Evolutionary conservation across 2,113 vertebrate species (phyloP), one percentile per base, ranked within the genome.

Genomic region (Pristiophorus japonicus): DNA sequence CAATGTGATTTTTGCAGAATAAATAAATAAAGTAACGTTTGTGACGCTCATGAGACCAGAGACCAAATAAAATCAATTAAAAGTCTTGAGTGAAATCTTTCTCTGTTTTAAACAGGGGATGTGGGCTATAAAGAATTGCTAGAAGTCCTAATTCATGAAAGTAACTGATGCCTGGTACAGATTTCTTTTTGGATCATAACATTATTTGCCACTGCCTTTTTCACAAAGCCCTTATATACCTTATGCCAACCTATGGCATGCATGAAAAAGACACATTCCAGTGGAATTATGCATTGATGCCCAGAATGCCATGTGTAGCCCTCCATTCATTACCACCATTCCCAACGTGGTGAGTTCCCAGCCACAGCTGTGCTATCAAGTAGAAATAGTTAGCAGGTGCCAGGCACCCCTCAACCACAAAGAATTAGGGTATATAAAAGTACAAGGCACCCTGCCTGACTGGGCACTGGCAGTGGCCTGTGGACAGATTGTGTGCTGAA

Each of bases 61-160:
- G 65, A 67, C 63, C 92, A 94, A 67, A 42, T 94, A 67, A 93
- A 63, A 66, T 93, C 62, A 66, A 93, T 93, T 93, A 66, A 94
- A 88, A 88, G 24, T 30, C 85, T 88, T 30, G 65, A 67, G 42
- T 94, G 65, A 70, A 94, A 94, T 94, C 92, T 45, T 94, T 47
- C 65, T 16, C 63, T 66, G 38, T 70, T 88, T 94, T 94, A 70
- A 22, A 45, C n/a, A 14, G 20, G 63, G 42, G 42, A 47, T 30
- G n/a, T 70, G 10, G 66, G n/a, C 38, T 30, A 45, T 94, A 47
- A 94, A 94, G 22, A 30, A 22, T 30, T 88, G 47, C 30, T 30
- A 85, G 42, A 22, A 85, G 22, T 85, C 47, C 30, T 8, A 55
- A 30, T 67, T 42, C 10, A 10, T 45, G 0, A 8, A 94, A 94